Evolutionary conservation across 2,113 vertebrate species (phyloP), one percentile per base, ranked within the genome.

Genomic region (Phainopepla nitens): DNA sequence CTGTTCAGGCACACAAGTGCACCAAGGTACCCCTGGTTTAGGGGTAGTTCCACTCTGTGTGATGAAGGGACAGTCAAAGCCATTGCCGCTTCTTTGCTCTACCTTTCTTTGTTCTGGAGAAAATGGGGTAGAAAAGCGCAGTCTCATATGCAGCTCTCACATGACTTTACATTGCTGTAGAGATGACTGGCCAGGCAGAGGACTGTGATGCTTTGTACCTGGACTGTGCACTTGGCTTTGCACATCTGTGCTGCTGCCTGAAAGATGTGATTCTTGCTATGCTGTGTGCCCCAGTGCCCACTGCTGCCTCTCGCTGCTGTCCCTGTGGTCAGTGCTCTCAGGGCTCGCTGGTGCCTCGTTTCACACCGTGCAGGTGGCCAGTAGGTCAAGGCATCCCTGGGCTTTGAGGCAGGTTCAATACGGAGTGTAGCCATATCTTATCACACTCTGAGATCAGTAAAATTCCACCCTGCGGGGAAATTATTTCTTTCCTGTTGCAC

Each of bases 261-360:
- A 36, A 70, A 18, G 19, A 15, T 3, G 10, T 45, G 47, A 5
- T 22, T 83, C 31, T 50, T 54, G 28, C 33, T 66, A 20, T 17
- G 19, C 2, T 36, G 42, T 27, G 28, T 76, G 33, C 7, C 13
- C 31, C 35, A 14, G 24, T 10, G 33, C 36, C 58, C 1, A 1
- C 3, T 25, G 5, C 22, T 68, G 35, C 56, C 61, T n/a, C 17
- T 56, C 1, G 5, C 31, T 0, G 1, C 36, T 44, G 22, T 51
- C 73, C 18, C 54, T 22, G 20, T 4, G 9, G 6, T 9, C 5
- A 73, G 47, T 1, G 2, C 6, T 10, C 22, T 17, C 65, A n/a
- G 39, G 49, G 44, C 19, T 23, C 1, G 3, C 22, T 18, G 1
- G 25, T 0, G 0, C 29, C 80, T 42, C 19, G 0, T 45, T 36